Evolutionary conservation across 2,113 vertebrate genomes (phyloP).

Genomic region (Capreolus pygargus): DNA sequence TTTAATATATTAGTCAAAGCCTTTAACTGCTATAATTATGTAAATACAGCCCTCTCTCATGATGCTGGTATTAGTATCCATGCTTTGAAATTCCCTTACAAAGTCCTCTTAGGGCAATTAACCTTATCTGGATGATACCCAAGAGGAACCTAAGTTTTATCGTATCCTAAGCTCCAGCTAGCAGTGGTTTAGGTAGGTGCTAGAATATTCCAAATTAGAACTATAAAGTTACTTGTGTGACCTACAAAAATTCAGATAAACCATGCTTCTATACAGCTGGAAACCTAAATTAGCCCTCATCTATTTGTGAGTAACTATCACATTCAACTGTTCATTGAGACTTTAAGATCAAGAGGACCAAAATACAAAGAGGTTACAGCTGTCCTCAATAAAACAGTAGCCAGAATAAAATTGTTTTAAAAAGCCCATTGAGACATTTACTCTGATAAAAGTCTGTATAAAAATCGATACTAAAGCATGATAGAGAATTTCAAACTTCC

Average conservation of each 20-base stretch:
- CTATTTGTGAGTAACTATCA: not conserved
- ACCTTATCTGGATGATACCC: not conserved
- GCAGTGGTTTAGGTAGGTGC: not conserved
- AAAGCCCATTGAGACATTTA: not conserved
- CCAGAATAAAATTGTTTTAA: not conserved
- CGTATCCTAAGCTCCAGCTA: not conserved
- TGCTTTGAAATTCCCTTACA: constrained; percentile 12
- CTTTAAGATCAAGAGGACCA: not conserved
- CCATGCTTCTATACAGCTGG: not conserved
- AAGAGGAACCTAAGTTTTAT: constrained; percentile 16
- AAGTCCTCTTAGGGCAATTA: constrained; percentile 18
- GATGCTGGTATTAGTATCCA: not conserved
- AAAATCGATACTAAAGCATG: not conserved
- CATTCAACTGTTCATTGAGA: not conserved
- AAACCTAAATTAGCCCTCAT: not conserved
- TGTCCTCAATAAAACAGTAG: not conserved
- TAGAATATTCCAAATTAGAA: not conserved
- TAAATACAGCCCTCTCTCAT: not conserved
- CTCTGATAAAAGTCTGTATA: not conserved
- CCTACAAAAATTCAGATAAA: not conserved
- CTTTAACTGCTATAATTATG: constrained; percentile 32
- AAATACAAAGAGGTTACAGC: not conserved
- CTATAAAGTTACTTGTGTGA: not conserved
- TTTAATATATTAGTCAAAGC: not conserved
- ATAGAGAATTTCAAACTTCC: not conserved